Evolutionary conservation across 1,140 invertebrate species (phyloP).

Genomic region (Ephestia elutella): DNA sequence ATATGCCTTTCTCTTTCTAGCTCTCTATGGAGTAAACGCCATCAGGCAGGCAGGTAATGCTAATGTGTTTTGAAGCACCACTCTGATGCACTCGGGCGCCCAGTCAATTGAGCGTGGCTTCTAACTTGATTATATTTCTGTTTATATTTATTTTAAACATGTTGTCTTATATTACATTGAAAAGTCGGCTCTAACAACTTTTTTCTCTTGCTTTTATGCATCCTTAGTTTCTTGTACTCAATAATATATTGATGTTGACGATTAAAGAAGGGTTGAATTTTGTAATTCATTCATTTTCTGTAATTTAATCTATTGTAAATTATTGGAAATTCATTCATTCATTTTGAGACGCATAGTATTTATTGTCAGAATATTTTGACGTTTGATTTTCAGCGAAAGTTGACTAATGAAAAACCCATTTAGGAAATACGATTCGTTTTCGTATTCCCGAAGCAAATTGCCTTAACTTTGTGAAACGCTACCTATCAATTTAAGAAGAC

Average conservation of each 20-base stretch:
- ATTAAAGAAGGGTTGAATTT: too few relatives aligned
- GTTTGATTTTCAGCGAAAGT: neutral
- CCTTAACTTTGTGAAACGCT: constrained; percentile 48
- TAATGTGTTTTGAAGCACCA: constrained; percentile 44
- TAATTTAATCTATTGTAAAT: too few relatives aligned
- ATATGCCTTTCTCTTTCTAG: constrained; percentile 16
- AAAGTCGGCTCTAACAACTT: neutral
- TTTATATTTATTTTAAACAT: neutral
- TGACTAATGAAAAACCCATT: neutral
- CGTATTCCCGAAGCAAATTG: constrained; percentile 37
- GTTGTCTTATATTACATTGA: neutral
- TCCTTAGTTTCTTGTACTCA: too few relatives aligned
- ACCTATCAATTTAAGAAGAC: constrained; percentile 59
- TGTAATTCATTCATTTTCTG: too few relatives aligned
- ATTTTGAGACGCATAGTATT: too few relatives aligned
- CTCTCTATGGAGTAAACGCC: constrained; percentile 11
- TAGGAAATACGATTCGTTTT: constrained; percentile 24
- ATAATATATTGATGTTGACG: too few relatives aligned
- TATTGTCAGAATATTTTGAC: neutral
- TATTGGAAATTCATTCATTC: too few relatives aligned
- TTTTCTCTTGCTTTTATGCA: neutral
- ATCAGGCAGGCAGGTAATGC: constrained; percentile 27
- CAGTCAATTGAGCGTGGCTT: constrained; percentile 29
- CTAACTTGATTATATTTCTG: constrained; percentile 17
- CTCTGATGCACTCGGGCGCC: constrained; percentile 29